These are phyloP conservation scores for Smittia sp. DNA, from an alignment of 2,888 invertebrate species.

Conservation along the genomic window DNA sequence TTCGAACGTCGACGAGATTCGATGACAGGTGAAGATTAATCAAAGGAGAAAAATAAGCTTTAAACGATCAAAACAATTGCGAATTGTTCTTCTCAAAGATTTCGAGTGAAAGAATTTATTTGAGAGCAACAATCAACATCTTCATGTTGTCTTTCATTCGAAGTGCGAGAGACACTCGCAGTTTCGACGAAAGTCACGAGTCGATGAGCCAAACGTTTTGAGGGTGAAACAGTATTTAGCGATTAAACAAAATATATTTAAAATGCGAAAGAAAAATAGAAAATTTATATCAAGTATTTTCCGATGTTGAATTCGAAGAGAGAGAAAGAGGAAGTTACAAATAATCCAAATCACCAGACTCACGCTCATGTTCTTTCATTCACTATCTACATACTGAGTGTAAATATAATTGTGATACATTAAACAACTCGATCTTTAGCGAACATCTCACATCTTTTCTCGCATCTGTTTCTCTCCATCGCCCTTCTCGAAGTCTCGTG, in stretches of 20 bases:
- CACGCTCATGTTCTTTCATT: background rate
- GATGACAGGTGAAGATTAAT: background rate
- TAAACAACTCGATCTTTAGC: slow-evolving; percentile 5
- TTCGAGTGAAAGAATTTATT: background rate
- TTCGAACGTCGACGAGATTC: background rate
- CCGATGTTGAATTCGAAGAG: slow-evolving; percentile 3
- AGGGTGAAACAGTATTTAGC: slow-evolving; percentile 32
- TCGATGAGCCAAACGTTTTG: slow-evolving; percentile 25
- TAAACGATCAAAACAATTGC: slow-evolving; percentile 15
- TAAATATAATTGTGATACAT: slow-evolving; percentile 41
- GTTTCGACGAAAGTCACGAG: too few species aligned
- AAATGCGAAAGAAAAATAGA: background rate
- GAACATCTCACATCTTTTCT: background rate
- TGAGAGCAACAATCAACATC: background rate
- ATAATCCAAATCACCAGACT: background rate
- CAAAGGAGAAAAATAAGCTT: slow-evolving; percentile 30
- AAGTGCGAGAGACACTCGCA: too few species aligned
- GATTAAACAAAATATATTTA: slow-evolving; percentile 35
- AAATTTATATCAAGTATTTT: slow-evolving; percentile 26
- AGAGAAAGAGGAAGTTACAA: background rate
- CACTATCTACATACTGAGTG: slow-evolving; percentile 9
- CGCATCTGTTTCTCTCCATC: background rate
- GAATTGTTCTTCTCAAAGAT: background rate
- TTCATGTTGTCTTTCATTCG: background rate
- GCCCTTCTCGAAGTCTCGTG: background rate